phyloP scores from a whole-genome alignment of 2,797 vertebrate genomes.

The Neoniphon sammara region DNA sequence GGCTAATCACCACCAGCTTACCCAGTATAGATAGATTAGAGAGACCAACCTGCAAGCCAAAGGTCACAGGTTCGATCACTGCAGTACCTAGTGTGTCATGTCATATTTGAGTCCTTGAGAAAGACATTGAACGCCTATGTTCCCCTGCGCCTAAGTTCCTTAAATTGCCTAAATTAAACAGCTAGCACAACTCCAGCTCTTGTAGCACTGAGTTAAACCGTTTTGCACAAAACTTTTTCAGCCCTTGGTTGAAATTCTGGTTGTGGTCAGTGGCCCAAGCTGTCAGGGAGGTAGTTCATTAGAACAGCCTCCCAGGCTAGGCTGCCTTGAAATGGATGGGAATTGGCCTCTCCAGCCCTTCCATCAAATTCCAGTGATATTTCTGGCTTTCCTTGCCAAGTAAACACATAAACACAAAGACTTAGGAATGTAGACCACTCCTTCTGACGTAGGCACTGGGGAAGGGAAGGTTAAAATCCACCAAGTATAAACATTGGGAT shows the following conservation, averaged over 20 bases:
- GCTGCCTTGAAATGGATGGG: slow-evolving; percentile 46
- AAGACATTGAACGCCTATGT: too few species aligned
- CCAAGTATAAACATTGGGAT: too few species aligned
- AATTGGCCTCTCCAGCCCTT: slow-evolving; percentile 53
- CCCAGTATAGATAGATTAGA: background rate
- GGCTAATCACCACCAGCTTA: background rate
- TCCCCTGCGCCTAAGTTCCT: too few species aligned
- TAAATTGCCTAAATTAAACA: background rate
- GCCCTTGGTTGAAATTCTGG: slow-evolving; percentile 20
- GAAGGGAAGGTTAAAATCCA: background rate
- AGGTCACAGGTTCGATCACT: background rate
- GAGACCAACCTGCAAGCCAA: background rate
- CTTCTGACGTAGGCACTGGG: slow-evolving; percentile 13
- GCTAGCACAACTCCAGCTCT: background rate
- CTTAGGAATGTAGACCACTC: slow-evolving; percentile 57
- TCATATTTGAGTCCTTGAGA: background rate
- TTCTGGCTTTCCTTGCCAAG: slow-evolving; percentile 54
- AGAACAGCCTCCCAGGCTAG: slow-evolving; percentile 4
- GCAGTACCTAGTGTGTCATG: background rate
- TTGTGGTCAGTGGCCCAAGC: slow-evolving; percentile 13
- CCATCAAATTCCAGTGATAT: slow-evolving; percentile 72
- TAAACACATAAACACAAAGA: slow-evolving; percentile 64
- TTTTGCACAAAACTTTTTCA: slow-evolving; percentile 8
- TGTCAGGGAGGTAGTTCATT: slow-evolving; percentile 7
- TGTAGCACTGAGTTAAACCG: background rate